Conservation (phyloP, 2,113 vertebrate genomes). For the Atractosteus spatula region DNA sequence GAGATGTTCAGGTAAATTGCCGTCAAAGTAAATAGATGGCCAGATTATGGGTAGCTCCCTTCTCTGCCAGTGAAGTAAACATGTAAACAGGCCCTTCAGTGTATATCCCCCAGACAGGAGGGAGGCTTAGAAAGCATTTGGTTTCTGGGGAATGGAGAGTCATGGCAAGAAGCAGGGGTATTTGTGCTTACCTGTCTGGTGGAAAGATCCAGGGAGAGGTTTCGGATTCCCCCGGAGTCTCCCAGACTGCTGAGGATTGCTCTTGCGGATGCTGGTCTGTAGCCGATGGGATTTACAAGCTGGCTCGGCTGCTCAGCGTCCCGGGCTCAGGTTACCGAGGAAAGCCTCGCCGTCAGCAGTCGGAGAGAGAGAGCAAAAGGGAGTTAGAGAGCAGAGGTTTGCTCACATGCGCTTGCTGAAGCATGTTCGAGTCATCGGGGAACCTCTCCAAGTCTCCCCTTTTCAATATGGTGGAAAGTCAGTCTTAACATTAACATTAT, state of each 20-base stretch:
- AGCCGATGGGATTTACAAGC: conserved; percentile 47
- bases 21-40: no score
- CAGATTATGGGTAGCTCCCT: no score
- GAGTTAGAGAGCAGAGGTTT: conserved; percentile 20
- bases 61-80: no score
- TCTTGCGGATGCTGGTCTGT: conserved; percentile 39
- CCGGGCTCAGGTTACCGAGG: conserved; percentile 53
- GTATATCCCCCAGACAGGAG: no score
- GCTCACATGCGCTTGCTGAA: no score
- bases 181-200: conserved; percentile 36
- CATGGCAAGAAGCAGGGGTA: not conserved
- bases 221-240: not conserved
- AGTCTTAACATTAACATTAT: not conserved
- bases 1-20: no score
- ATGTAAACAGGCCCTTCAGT: no score
- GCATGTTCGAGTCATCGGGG: no score
- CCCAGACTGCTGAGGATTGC: conserved; percentile 1
- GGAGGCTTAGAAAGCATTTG: no score
- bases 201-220: conserved; percentile 17
- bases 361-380: conserved; percentile 17
- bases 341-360: conserved; percentile 53
- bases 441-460: no score
- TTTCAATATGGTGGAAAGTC: no score
- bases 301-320: conserved; percentile 52
- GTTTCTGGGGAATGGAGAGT: no score